Conservation (phyloP, 2,113 vertebrate genomes). For the Sminthopsis crassicaudata region DNA sequence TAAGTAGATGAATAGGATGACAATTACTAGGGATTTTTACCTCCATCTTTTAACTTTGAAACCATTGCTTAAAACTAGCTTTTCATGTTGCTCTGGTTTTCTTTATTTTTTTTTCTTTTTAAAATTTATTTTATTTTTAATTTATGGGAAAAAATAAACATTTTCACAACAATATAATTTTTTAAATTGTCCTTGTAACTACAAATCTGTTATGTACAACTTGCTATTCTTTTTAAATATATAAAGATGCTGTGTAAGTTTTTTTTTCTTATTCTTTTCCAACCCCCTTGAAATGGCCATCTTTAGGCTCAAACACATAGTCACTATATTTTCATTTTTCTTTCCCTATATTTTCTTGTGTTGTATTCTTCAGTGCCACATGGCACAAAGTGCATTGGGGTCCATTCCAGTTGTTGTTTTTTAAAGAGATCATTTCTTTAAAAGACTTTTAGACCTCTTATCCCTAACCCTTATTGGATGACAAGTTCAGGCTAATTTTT, state of each 20-base stretch:
- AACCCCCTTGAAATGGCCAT: too few relatives aligned
- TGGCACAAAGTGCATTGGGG: neutral
- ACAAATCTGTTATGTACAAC: too few relatives aligned
- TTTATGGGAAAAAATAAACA: too few relatives aligned
- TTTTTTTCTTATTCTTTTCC: too few relatives aligned
- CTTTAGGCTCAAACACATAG: too few relatives aligned
- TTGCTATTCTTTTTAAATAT: too few relatives aligned
- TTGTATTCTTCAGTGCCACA: neutral
- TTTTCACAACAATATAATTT: too few relatives aligned
- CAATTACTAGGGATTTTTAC: neutral
- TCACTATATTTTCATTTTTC: neutral
- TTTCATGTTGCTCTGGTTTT: neutral
- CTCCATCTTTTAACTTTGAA: neutral
- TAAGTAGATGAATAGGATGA: neutral
- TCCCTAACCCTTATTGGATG: neutral
- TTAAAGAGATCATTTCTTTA: neutral
- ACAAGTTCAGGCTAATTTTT: neutral
- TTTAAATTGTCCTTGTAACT: too few relatives aligned
- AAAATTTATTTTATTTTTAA: too few relatives aligned
- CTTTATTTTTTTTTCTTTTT: too few relatives aligned
- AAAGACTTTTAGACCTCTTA: neutral
- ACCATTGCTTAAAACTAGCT: neutral
- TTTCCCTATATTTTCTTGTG: neutral
- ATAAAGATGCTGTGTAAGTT: too few relatives aligned
- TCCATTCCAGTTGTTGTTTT: neutral